phyloP scores from a whole-genome alignment of 2,888 invertebrate genomes.

The Pardosa pseudoannulata region DNA sequence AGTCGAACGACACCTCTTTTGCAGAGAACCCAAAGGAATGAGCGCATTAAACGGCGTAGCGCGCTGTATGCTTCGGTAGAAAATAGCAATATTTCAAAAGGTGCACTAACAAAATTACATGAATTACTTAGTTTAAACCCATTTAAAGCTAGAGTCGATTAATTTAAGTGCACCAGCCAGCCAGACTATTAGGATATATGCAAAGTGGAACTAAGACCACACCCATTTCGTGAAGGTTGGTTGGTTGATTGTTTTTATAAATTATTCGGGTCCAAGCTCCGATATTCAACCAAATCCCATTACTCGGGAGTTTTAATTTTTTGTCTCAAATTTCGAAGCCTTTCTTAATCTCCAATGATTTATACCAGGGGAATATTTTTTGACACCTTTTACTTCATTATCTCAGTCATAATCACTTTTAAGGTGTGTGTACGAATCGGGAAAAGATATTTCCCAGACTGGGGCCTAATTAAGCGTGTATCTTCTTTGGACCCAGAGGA shows the following conservation, averaged over 20 bases:
- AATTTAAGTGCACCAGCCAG: not conserved
- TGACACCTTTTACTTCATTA: slow-evolving; percentile 48
- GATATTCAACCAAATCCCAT: slow-evolving; percentile 15
- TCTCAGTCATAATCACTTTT: slow-evolving; percentile 38
- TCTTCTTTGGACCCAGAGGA: slow-evolving; percentile 9
- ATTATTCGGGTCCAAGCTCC: not conserved
- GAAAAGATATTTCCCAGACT: slow-evolving; percentile 12
- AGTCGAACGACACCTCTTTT: too few relatives aligned
- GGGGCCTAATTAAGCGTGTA: slow-evolving; percentile 39
- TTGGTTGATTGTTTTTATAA: slow-evolving; percentile 33
- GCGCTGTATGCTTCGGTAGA: too few relatives aligned
- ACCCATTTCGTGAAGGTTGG: not conserved
- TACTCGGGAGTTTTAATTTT: slow-evolving; percentile 3
- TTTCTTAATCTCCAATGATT: slow-evolving; percentile 24
- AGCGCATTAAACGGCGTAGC: too few relatives aligned
- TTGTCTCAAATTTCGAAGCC: slow-evolving; percentile 4
- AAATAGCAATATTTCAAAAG: too few relatives aligned
- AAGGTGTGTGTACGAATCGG: slow-evolving; percentile 43
- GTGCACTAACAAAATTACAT: not conserved
- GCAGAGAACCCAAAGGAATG: too few relatives aligned
- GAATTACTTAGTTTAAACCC: not conserved
- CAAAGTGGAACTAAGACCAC: not conserved
- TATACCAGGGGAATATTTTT: slow-evolving; percentile 36
- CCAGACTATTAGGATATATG: not conserved
- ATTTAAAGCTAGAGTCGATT: not conserved